Evolutionary conservation across 2,797 vertebrate genomes (phyloP), one percentile per base, ranked within the genome.

Genomic region (Alouatta caraya): DNA sequence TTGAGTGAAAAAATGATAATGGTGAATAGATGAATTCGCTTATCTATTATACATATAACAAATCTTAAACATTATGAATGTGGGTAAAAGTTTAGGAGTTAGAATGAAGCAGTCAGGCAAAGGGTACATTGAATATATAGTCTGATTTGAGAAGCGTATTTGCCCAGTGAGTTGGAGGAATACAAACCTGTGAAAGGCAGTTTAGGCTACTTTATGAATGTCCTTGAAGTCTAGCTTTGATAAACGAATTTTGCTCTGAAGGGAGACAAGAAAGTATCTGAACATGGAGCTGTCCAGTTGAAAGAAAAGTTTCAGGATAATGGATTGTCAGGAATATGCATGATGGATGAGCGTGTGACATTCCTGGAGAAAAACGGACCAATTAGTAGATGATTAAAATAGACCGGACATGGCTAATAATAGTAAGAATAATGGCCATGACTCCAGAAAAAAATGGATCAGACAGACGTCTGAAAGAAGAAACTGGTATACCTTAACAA

Each of bases 381-480:
- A 90, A 95, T 93, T 92, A 85, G 64, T 12, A 81, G 88, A 73
- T 95, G 75, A 92, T 52, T 93, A 92, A 92, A 97, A 91, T 92
- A 96, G 84, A 90, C 21, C 52, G 93, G 87, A 80, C 61, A 28
- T 70, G 52, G 61, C 79, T 98, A 96, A 80, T 90, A 97, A 92
- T 85, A 73, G 80, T 89, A 46, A 72, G 30, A 48, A 10, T 87
- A 61, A 73, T 88, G 73, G 24, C n/a, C 24, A 30, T 28, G 37
- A 92, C 80, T 90, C 75, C 11, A 86, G 46, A 39, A 95, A 42
- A 42, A 82, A 95, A 61, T 82, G 61, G 33, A 76, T 73, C 83
- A 85, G 84, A 48, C 19, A 80, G 26, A 30, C 15, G 50, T 39
- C 64, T 97, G 42, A 46, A 75, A 81, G 42, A 46, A 79, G 57